Evolutionary conservation across 1,140 invertebrate genomes (phyloP), one percentile per base, ranked within the genome.

Genomic region (Lordiphosa clarofinis): DNA sequence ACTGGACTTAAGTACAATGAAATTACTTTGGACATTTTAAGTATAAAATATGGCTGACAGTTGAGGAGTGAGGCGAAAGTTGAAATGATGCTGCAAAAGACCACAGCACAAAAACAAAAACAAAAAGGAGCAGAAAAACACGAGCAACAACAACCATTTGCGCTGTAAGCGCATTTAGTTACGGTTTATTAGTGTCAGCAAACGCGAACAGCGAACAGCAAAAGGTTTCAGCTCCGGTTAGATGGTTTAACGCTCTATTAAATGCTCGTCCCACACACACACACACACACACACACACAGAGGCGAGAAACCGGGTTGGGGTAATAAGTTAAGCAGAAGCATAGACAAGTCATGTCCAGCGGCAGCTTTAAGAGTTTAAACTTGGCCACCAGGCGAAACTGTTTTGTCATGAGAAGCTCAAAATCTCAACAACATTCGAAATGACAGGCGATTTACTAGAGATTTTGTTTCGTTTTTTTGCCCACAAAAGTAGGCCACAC

Each of bases 11-110:
- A 81, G 75, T 71, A 75, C 66, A 81, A 75, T 68, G 56, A 82
- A 81, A 75, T 81, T 64, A 75, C 72, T 82, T 81, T 72, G 60
- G 67, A 69, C 76, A 81, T 81, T 76, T 76, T 82, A 81, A 81
- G 76, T 73, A 81, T 75, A 82, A 75, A 82, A 68, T 82, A 81
- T 81, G 78, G 59, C 67, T 64, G 78, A 81, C 72, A 82, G 72
- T 64, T 60, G 47, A 66, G 74, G 43, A 31, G 12, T 28, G 21
- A 46, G 31, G 19, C 24, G 4, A 36, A 13, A 8, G 35, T 50
- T 35, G 38, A 67, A 73, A 73, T 73, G 70, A 68, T 62, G 71
- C 63, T 73, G 70, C 70, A 67, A 73, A 73, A 67, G 50, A 54
- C 36, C 33, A 24, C 46, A 11, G 53, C 33, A 38, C 38, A 24